phyloP scores from a whole-genome alignment of 1,140 invertebrate genomes.

The Hylaeus volcanicus region DNA sequence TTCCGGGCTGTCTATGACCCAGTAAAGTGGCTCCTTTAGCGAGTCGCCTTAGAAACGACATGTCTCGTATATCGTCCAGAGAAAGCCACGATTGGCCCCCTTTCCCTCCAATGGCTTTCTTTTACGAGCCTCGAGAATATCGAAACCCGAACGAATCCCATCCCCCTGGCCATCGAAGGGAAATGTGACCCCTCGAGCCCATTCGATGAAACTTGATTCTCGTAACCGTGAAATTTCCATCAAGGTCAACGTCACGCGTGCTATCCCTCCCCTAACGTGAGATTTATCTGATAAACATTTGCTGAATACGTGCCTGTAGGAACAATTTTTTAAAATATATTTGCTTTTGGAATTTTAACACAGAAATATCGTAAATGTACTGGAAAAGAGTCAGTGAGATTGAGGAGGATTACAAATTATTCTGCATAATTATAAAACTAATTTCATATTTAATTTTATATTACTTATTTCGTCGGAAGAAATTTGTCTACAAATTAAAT shows the following conservation, averaged over 20 bases:
- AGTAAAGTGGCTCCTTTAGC: conserved; percentile 36
- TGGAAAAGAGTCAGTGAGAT: no score
- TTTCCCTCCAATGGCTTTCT: not conserved
- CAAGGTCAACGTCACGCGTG: conserved; percentile 10
- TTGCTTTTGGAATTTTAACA: no score
- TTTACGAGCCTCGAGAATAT: conserved; percentile 33
- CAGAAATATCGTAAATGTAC: no score
- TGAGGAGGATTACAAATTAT: no score
- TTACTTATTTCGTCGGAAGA: no score
- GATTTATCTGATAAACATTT: not conserved
- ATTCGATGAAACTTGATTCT: conserved; percentile 18
- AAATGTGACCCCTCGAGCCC: conserved; percentile 15
- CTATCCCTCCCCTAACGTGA: not conserved
- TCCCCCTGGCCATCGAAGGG: not conserved
- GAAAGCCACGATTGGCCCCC: not conserved
- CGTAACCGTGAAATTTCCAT: conserved; percentile 45
- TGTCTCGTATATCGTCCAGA: conserved; percentile 32
- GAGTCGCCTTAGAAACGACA: conserved; percentile 27
- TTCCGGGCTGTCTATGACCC: conserved; percentile 12
- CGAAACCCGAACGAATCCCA: conserved; percentile 12
- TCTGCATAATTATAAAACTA: no score
- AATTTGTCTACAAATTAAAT: no score
- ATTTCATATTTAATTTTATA: no score
- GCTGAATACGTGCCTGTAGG: not conserved
- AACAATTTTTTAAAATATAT: no score